These are phyloP conservation scores for Pipistrellus pygmaeus DNA, from an alignment of 2,797 vertebrate species.

Conservation along the genomic window DNA sequence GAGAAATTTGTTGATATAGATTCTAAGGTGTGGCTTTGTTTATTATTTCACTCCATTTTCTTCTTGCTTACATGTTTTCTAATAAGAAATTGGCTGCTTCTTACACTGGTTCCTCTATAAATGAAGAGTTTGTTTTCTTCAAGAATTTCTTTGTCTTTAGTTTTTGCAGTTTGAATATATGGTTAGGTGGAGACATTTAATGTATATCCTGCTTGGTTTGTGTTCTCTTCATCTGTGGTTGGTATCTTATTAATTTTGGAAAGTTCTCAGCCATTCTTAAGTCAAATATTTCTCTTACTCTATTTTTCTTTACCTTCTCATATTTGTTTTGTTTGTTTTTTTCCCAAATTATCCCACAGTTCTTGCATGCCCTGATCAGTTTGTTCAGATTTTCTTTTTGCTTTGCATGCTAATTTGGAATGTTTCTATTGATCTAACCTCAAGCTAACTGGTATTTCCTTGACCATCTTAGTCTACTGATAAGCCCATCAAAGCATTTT, in stretches of 20 bases:
- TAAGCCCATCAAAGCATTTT: background rate
- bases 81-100: background rate
- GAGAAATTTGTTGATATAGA: background rate
- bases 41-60: background rate
- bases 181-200: background rate
- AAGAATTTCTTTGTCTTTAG: background rate
- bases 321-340: background rate
- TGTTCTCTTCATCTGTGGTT: background rate
- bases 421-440: background rate
- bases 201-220: background rate
- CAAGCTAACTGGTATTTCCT: background rate
- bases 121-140: background rate
- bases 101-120: background rate
- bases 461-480: background rate
- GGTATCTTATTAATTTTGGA: background rate
- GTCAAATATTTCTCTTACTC: background rate
- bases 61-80: background rate
- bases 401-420: background rate
- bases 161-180: background rate
- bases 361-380: background rate
- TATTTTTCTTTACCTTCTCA: background rate
- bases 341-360: background rate
- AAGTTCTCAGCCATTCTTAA: background rate
- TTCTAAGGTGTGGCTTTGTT: background rate
- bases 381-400: background rate